Evolutionary conservation across 1,140 invertebrate species (phyloP).

Genomic region (Tetragnatha versicolor): DNA sequence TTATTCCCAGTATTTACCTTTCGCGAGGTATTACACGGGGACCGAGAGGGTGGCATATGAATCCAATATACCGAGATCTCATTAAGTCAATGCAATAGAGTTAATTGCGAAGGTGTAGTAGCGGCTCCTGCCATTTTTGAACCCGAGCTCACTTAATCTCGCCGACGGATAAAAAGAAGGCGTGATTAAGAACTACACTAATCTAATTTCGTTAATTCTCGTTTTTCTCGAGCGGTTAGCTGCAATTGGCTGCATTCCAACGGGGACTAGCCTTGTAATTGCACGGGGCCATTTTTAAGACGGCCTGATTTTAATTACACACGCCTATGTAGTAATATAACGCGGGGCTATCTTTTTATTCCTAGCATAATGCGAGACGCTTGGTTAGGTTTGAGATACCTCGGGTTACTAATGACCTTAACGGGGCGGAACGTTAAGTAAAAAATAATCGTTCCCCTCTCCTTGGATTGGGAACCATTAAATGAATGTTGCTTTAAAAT

Average conservation of each 20-base stretch:
- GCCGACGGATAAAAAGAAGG: slow-evolving; percentile 37
- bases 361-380: not conserved
- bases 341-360: slow-evolving; percentile 27
- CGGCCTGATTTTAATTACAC: slow-evolving; percentile 49
- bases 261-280: slow-evolving; percentile 17
- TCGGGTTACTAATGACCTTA: slow-evolving; percentile 41
- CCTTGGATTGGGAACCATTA: no score
- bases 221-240: slow-evolving; percentile 46
- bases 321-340: slow-evolving; percentile 15
- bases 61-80: no score
- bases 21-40: no score
- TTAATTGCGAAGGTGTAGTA: no score
- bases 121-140: slow-evolving; percentile 19
- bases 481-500: no score
- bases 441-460: not conserved
- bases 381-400: slow-evolving; percentile 46
- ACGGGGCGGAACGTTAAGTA: not conserved
- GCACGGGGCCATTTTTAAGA: slow-evolving; percentile 37
- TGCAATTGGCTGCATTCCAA: slow-evolving; percentile 53
- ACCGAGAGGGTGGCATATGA: no score
- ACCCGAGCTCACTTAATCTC: slow-evolving; percentile 35
- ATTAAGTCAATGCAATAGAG: no score
- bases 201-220: slow-evolving; percentile 55
- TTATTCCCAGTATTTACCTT: no score
- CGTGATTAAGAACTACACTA: slow-evolving; percentile 49